Percentiles rank a stretch among this genome's conserved stretches.
phyloP scores from a whole-genome alignment of 2,797 vertebrate species.

The Lateolabrax maculatus region DNA sequence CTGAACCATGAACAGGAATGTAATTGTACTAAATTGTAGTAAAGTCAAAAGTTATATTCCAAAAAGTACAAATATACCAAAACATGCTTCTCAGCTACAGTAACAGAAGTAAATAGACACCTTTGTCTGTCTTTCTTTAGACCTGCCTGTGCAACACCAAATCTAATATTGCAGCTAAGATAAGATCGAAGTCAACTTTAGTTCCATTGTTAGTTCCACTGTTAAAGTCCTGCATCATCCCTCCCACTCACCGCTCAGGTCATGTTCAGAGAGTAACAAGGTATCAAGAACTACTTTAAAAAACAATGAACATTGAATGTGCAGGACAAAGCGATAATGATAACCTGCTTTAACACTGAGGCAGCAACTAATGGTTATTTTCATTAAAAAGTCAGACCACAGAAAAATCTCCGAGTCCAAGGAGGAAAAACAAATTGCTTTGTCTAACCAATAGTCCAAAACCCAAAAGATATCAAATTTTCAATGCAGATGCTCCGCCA shows the following conservation, averaged over 20 bases:
- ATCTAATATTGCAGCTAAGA: background rate
- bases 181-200: background rate
- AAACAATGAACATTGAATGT: background rate
- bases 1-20: no score
- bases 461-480: background rate
- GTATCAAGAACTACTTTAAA: background rate
- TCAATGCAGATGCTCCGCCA: background rate
- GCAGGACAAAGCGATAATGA: background rate
- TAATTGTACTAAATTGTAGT: no score
- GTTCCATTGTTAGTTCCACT: no score
- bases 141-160: slow-evolving; percentile 3
- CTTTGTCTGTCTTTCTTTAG: no score
- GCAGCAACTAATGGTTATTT: background rate
- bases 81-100: no score
- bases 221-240: background rate
- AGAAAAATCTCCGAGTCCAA: background rate
- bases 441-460: background rate
- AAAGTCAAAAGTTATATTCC: no score
- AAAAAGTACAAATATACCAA: no score
- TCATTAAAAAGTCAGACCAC: background rate
- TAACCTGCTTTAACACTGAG: background rate
- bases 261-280: background rate
- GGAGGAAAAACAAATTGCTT: background rate
- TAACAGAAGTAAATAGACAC: no score
- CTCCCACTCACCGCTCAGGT: slow-evolving; percentile 11